Conservation (phyloP, 2,888 invertebrate genomes). For the Cosmia pyralina region DNA sequence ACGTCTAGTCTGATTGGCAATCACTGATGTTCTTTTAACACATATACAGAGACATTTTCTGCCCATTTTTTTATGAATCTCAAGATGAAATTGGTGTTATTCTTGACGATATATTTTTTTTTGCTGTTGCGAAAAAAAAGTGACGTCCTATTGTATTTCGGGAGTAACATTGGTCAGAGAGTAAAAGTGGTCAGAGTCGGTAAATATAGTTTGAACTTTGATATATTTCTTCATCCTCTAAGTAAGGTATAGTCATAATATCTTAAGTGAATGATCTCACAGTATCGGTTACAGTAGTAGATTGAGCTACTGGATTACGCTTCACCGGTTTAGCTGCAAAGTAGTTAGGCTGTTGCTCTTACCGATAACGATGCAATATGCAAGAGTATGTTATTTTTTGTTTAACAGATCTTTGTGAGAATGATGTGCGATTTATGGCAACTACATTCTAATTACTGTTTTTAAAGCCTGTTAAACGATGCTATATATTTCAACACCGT, state of each 20-base stretch:
- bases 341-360: conserved; percentile 1
- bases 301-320: conserved; percentile 32
- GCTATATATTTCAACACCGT: background rate
- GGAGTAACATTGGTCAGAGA: too few species aligned
- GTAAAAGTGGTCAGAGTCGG: too few species aligned
- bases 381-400: background rate
- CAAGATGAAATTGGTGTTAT: too few species aligned
- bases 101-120: too few species aligned
- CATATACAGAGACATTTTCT: background rate
- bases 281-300: conserved; percentile 28
- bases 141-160: too few species aligned
- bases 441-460: conserved; percentile 3
- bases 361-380: conserved; percentile 18
- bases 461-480: background rate
- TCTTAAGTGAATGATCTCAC: conserved; percentile 19
- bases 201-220: too few species aligned
- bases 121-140: too few species aligned
- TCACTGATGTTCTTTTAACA: background rate
- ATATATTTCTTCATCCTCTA: too few species aligned
- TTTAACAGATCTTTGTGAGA: conserved; percentile 10
- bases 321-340: conserved; percentile 4
- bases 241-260: too few species aligned
- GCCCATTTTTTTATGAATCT: too few species aligned
- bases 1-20: background rate
- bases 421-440: conserved; percentile 7